phyloP scores from a whole-genome alignment of 2,888 invertebrate genomes.

The Leptopilina syphax region DNA sequence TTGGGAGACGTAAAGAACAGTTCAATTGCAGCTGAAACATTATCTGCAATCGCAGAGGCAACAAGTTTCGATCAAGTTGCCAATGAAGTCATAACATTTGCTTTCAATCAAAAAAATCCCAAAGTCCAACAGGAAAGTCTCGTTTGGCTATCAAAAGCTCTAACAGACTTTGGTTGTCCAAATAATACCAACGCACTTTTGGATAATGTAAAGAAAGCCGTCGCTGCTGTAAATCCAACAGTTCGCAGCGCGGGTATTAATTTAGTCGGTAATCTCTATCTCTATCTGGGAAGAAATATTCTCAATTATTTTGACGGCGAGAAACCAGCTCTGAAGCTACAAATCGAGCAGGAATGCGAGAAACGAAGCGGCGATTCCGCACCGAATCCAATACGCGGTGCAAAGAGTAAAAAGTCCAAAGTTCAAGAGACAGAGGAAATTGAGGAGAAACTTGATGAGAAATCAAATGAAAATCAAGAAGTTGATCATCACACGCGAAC shows the following conservation, averaged over 20 bases:
- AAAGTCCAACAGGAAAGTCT: conserved; percentile 93
- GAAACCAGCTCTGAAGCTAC: conserved; percentile 89
- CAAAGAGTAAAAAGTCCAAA: conserved; percentile 63
- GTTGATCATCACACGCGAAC: conserved; percentile 85
- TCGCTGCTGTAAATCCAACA: conserved; percentile 90
- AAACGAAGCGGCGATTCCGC: conserved; percentile 80
- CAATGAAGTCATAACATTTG: conserved; percentile 84
- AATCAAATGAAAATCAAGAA: conserved; percentile 77
- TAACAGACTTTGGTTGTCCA: conserved; percentile 92
- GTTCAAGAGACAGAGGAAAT: conserved; percentile 78
- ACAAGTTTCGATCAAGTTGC: conserved; percentile 87
- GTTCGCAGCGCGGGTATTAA: conserved; percentile 88
- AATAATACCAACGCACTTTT: conserved; percentile 77
- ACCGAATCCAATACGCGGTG: conserved; percentile 65
- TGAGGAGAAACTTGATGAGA: conserved; percentile 76
- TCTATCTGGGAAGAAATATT: conserved; percentile 88
- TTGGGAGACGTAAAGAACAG: conserved; percentile 91
- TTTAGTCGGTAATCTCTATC: conserved; percentile 86
- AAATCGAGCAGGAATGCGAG: conserved; percentile 91
- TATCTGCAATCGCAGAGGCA: conserved; percentile 87
- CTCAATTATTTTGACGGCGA: conserved; percentile 91
- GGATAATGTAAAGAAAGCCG: conserved; percentile 88
- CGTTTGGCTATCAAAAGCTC: conserved; percentile 86
- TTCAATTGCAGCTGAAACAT: conserved; percentile 82
- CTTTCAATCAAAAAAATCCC: conserved; percentile 92